Evolutionary conservation across 2,113 vertebrate species (phyloP).

Genomic region (Rhegmatorhina hoffmannsi): DNA sequence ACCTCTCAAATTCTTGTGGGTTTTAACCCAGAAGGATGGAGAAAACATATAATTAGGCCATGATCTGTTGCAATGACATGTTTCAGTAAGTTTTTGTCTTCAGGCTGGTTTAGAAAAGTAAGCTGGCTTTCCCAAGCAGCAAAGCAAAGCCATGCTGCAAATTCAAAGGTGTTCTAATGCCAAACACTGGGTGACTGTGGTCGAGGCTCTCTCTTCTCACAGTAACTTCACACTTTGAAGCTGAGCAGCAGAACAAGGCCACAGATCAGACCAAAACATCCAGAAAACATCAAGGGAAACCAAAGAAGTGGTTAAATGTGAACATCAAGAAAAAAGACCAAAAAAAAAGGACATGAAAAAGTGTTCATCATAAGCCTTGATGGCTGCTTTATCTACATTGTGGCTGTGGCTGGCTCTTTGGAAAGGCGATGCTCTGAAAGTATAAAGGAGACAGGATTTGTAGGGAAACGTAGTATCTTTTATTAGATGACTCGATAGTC

Average conservation of each 20-base stretch:
- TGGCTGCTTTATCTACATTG: slow-evolving; percentile 19
- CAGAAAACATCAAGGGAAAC: slow-evolving; percentile 46
- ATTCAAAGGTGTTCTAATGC: slow-evolving; percentile 1
- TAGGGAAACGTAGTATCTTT: slow-evolving; percentile 50
- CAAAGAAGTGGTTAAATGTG: slow-evolving; percentile 39
- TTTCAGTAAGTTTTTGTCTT: background rate
- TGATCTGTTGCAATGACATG: background rate
- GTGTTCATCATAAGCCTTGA: slow-evolving; percentile 25
- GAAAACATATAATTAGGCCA: background rate
- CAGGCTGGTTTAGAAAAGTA: background rate
- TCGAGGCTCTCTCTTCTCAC: background rate
- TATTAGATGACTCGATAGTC: slow-evolving; percentile 35
- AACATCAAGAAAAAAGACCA: slow-evolving; percentile 42
- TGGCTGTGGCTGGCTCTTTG: slow-evolving; percentile 15
- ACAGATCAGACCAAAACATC: slow-evolving; percentile 58
- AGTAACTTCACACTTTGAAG: slow-evolving; percentile 31
- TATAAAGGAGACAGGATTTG: slow-evolving; percentile 50
- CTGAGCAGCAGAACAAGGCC: slow-evolving; percentile 1
- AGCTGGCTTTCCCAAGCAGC: background rate
- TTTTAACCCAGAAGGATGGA: background rate
- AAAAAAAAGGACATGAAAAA: slow-evolving; percentile 18
- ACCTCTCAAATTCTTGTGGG: background rate
- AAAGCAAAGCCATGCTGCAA: background rate
- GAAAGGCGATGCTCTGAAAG: slow-evolving; percentile 38
- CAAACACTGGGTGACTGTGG: background rate